phyloP scores from a whole-genome alignment of 2,888 invertebrate genomes.

The Microctonus brassicae region DNA sequence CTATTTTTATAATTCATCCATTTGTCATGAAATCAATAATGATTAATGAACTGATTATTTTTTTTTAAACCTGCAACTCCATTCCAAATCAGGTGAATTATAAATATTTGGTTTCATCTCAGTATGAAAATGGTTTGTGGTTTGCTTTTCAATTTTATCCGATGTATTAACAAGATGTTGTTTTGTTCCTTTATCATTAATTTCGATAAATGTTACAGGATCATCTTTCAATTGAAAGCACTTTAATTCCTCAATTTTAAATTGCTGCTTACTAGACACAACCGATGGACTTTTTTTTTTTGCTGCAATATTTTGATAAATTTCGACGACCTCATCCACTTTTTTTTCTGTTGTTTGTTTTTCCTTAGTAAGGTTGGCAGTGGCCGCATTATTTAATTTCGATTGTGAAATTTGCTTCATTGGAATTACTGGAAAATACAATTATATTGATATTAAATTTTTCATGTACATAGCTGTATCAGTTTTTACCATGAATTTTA shows the following conservation, averaged over 20 bases:
- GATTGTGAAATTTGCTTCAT: not conserved
- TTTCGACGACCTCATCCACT: slow-evolving; percentile 40
- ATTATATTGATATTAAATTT: not conserved
- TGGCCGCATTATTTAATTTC: not conserved
- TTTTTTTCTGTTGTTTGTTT: not conserved
- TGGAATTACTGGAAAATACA: not conserved
- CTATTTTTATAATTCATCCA: slow-evolving; percentile 23
- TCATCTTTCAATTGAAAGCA: not conserved
- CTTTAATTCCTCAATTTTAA: slow-evolving; percentile 14
- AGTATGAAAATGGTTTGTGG: not conserved
- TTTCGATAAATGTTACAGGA: not conserved
- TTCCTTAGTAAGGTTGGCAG: not conserved
- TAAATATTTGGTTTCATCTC: not conserved
- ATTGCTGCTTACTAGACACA: slow-evolving; percentile 49
- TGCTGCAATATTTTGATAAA: slow-evolving; percentile 59
- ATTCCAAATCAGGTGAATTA: not conserved
- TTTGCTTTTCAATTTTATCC: not conserved
- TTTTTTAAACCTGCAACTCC: not conserved
- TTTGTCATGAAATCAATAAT: slow-evolving; percentile 12
- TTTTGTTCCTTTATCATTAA: not conserved
- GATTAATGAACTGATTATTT: not conserved
- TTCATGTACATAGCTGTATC: not conserved
- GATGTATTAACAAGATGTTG: not conserved
- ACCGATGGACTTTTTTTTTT: slow-evolving; percentile 54
- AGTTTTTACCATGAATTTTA: slow-evolving; percentile 46